phyloP scores from a whole-genome alignment of 2,113 vertebrate genomes.

The Balaeniceps rex region DNA sequence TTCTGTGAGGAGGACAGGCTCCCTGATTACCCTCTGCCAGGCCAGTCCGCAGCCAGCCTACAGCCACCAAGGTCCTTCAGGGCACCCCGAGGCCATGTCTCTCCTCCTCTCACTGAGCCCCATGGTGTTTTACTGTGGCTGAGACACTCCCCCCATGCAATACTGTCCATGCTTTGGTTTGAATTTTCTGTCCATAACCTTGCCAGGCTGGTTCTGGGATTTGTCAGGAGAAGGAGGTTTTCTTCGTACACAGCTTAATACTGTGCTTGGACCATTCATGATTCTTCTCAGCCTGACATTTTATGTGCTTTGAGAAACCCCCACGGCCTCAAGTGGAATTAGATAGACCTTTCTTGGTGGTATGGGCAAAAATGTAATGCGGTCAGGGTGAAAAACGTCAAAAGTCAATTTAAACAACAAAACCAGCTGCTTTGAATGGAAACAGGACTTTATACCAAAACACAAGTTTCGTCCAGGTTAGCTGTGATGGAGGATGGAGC shows the following conservation, averaged over 20 bases:
- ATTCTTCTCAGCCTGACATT: not conserved
- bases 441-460: not conserved
- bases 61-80: not conserved
- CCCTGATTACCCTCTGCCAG: not conserved
- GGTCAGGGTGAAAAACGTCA: not conserved
- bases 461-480: not conserved
- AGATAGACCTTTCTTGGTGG: not conserved
- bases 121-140: not conserved
- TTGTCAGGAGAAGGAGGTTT: not conserved
- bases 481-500: not conserved
- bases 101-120: not conserved
- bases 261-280: not conserved
- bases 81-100: not conserved
- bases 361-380: not conserved
- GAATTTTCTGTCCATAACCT: constrained; percentile 34
- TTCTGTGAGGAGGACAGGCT: not conserved
- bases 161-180: not conserved
- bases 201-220: constrained; percentile 7
- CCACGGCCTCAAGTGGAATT: not conserved
- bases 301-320: not conserved
- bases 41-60: not conserved
- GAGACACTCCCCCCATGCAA: not conserved
- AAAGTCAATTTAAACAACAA: not conserved
- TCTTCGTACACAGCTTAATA: not conserved
- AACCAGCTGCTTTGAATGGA: not conserved